Conservation (phyloP, 2,113 vertebrate genomes). For the Protomyctophum bolini region DNA sequence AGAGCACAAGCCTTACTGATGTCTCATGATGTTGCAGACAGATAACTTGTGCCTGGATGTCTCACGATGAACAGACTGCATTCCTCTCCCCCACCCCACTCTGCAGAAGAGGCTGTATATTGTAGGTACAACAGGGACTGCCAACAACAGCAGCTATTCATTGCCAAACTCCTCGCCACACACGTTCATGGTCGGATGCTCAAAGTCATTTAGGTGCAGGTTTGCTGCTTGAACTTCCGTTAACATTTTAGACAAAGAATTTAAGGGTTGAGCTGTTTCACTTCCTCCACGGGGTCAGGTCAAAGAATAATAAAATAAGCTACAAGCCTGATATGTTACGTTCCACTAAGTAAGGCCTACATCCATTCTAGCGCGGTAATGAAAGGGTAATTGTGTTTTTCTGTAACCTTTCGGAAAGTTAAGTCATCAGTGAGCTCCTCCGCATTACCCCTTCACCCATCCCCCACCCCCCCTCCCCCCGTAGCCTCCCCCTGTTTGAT, state of each 20-base stretch:
- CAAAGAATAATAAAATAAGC: too few species aligned
- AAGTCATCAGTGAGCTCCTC: background rate
- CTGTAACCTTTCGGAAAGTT: conserved; percentile 1
- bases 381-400: conserved; percentile 11
- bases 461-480: too few species aligned
- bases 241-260: too few species aligned
- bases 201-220: too few species aligned
- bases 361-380: background rate
- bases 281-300: too few species aligned
- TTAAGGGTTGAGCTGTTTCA: too few species aligned
- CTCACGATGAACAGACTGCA: conserved; percentile 52
- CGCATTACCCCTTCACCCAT: conserved; percentile 13
- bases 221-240: too few species aligned
- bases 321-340: too few species aligned
- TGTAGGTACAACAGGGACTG: too few species aligned
- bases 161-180: too few species aligned
- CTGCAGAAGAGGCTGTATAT: background rate
- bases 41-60: conserved; percentile 69
- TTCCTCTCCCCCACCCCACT: conserved; percentile 53
- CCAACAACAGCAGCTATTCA: too few species aligned
- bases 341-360: background rate
- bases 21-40: conserved; percentile 64
- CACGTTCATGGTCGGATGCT: too few species aligned
- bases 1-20: conserved; percentile 41
- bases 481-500: conserved; percentile 17